These are phyloP conservation scores for Spisula subtruncata DNA, from an alignment of 2,888 invertebrate species.

Conservation along the genomic window DNA sequence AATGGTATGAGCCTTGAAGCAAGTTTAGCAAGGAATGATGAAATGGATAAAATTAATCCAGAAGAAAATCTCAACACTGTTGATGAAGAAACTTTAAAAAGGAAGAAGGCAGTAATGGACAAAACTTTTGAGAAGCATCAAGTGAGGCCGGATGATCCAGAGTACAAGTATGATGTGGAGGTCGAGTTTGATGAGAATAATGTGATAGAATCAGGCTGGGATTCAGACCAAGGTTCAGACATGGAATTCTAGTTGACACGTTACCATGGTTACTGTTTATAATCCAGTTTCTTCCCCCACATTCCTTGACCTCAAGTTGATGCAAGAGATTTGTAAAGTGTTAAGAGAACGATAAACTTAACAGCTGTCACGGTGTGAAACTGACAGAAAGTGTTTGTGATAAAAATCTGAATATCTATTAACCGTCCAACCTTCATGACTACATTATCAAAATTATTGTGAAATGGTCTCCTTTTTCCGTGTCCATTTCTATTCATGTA, in stretches of 20 bases:
- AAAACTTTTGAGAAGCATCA: conserved; percentile 88
- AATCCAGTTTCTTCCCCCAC: conserved; percentile 33
- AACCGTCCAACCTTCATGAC: no score
- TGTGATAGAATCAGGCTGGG: conserved; percentile 87
- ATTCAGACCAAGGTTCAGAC: conserved; percentile 83
- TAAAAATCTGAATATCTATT: no score
- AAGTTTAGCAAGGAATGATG: conserved; percentile 86
- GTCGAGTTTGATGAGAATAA: conserved; percentile 86
- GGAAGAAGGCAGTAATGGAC: conserved; percentile 89
- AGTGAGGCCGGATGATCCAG: conserved; percentile 88
- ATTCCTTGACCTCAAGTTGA: background rate
- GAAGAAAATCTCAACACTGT: conserved; percentile 89
- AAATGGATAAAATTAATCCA: conserved; percentile 87
- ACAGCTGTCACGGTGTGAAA: no score
- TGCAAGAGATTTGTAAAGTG: background rate
- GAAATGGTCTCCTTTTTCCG: no score
- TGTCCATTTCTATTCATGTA: no score
- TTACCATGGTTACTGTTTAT: background rate
- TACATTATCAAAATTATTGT: no score
- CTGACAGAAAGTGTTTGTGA: no score
- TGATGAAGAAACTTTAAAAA: conserved; percentile 86
- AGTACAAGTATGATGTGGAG: conserved; percentile 88
- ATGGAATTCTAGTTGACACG: conserved; percentile 76
- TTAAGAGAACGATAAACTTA: background rate
- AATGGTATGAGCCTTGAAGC: conserved; percentile 87